Evolutionary conservation across 2,888 invertebrate genomes (phyloP).

Genomic region (Eubasilissa splendida): DNA sequence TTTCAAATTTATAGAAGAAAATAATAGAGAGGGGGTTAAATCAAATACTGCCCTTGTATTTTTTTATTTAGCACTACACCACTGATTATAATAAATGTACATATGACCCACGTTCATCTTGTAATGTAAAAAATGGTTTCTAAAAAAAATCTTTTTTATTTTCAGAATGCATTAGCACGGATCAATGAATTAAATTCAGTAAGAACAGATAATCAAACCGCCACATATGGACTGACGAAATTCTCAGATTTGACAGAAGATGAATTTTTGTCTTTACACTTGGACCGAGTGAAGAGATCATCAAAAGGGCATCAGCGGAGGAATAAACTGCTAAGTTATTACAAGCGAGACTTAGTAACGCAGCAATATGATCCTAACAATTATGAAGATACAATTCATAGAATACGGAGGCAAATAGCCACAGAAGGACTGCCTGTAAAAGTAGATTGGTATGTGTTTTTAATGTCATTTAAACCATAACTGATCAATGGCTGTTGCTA

Average conservation of each 20-base stretch:
- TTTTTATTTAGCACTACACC: no score
- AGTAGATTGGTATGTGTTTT: slow-evolving; percentile 71
- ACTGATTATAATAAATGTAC: no score
- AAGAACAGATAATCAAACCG: slow-evolving; percentile 66
- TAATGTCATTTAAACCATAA: neutral
- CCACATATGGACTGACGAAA: slow-evolving; percentile 74
- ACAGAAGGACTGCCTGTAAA: slow-evolving; percentile 65
- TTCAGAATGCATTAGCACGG: slow-evolving; percentile 70
- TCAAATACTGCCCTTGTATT: no score
- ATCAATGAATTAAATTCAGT: slow-evolving; percentile 69
- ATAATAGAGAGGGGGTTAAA: no score
- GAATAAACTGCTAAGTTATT: slow-evolving; percentile 15
- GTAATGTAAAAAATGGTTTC: no score
- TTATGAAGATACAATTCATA: slow-evolving; percentile 33
- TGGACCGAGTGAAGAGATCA: slow-evolving; percentile 63
- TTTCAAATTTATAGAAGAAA: no score
- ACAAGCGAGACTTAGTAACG: neutral
- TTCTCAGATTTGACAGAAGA: slow-evolving; percentile 76
- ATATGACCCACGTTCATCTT: no score
- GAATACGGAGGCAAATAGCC: slow-evolving; percentile 38
- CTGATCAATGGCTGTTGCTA: no score
- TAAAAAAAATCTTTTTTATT: slow-evolving; percentile 43
- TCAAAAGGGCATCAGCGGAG: slow-evolving; percentile 51
- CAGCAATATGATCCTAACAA: neutral
- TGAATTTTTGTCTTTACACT: slow-evolving; percentile 69